Percentiles rank a stretch among this genome's conserved stretches.
Conservation (phyloP, 2,888 invertebrate genomes). For the Xestobium rufovillosum region DNA sequence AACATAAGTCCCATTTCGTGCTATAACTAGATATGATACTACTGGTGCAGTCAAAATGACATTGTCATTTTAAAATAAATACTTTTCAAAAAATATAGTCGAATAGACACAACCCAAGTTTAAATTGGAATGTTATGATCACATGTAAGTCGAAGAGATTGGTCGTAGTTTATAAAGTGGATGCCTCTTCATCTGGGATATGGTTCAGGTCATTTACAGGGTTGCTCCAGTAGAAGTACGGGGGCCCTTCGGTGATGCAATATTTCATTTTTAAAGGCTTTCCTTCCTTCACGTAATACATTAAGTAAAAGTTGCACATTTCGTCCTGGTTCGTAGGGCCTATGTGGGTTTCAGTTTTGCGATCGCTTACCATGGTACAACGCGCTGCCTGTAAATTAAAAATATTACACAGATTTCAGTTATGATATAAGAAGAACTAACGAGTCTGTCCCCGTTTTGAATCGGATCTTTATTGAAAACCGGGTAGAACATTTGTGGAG, state of each 20-base stretch:
- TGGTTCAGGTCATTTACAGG: slow-evolving; percentile 58
- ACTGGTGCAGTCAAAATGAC: too few species aligned
- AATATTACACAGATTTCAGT: slow-evolving; percentile 11
- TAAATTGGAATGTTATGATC: too few species aligned
- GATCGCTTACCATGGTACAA: slow-evolving; percentile 82
- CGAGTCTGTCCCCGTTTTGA: slow-evolving; percentile 60
- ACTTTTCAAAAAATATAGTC: too few species aligned
- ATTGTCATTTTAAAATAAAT: too few species aligned
- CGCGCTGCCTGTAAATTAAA: slow-evolving; percentile 68
- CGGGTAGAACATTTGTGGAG: slow-evolving; percentile 94
- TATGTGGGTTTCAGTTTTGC: slow-evolving; percentile 56
- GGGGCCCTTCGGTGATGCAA: slow-evolving; percentile 80
- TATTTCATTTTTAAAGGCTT: slow-evolving; percentile 70
- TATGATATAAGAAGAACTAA: slow-evolving; percentile 30
- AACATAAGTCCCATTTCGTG: too few species aligned
- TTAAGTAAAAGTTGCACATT: slow-evolving; percentile 94
- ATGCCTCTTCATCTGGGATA: slow-evolving; percentile 69
- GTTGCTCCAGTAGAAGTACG: slow-evolving; percentile 72
- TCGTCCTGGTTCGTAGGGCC: slow-evolving; percentile 83
- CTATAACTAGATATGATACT: too few species aligned
- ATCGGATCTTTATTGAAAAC: slow-evolving; percentile 58
- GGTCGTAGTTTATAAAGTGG: slow-evolving; percentile 41
- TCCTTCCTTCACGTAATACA: slow-evolving; percentile 81
- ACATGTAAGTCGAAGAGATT: too few species aligned
- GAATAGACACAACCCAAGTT: too few species aligned